Conservation (phyloP, 2,797 vertebrate genomes). For the Triplophysa bombifrons region DNA sequence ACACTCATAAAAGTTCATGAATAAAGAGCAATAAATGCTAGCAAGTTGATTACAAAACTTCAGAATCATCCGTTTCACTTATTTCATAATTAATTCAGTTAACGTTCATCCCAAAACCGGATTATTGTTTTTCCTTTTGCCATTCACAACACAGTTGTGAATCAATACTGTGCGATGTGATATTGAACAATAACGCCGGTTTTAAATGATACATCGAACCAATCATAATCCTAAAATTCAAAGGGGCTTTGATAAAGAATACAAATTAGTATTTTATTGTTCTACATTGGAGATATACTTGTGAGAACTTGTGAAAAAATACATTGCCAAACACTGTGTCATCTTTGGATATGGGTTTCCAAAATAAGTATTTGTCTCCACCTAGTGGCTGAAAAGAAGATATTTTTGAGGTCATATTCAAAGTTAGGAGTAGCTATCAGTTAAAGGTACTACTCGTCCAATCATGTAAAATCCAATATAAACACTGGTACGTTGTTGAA, state of each 20-base stretch:
- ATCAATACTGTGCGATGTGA: neutral
- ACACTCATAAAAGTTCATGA: neutral
- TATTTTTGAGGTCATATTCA: too few species aligned
- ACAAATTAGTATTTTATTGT: too few species aligned
- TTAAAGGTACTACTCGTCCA: too few species aligned
- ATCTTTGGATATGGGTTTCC: neutral
- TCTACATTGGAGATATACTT: too few species aligned
- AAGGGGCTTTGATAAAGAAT: too few species aligned
- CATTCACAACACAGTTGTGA: neutral
- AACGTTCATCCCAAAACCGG: neutral
- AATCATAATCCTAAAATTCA: neutral
- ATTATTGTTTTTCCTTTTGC: neutral
- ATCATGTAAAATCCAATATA: too few species aligned
- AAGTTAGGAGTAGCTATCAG: too few species aligned
- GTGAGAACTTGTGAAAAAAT: too few species aligned
- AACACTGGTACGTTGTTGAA: too few species aligned
- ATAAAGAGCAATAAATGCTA: neutral
- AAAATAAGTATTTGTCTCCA: conserved; percentile 13
- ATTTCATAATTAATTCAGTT: neutral
- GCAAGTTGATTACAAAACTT: neutral
- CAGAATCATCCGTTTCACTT: neutral
- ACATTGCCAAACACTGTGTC: too few species aligned
- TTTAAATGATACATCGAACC: neutral
- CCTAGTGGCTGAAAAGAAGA: conserved; percentile 11
- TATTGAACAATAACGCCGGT: neutral